Conservation (phyloP, 1,140 invertebrate species). For the Eriocheir sinensis region DNA sequence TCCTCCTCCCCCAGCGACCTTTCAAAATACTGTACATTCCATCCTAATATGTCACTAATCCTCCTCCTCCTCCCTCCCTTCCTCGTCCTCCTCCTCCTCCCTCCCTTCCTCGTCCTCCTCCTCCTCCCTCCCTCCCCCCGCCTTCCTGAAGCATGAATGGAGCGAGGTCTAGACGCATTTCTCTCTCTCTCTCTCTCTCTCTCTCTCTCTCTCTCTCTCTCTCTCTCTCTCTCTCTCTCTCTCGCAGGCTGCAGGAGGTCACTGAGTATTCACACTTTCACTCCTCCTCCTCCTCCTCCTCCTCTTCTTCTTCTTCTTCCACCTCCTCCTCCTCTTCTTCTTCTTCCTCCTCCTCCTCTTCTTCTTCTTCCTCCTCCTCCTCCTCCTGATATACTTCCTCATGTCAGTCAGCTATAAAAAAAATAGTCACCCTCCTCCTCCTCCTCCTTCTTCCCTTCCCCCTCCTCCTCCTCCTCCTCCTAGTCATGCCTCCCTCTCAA, state of each 20-base stretch:
- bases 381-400: too few species aligned
- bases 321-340: too few species aligned
- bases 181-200: too few species aligned
- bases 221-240: too few species aligned
- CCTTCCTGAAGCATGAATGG: background rate
- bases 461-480: background rate
- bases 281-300: background rate
- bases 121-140: background rate
- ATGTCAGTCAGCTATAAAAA: too few species aligned
- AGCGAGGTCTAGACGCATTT: background rate
- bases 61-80: background rate
- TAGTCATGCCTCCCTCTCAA: too few species aligned
- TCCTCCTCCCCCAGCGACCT: background rate
- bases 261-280: background rate
- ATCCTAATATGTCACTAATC: background rate
- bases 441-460: background rate
- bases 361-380: too few species aligned
- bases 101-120: background rate
- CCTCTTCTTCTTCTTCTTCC: too few species aligned
- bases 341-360: too few species aligned
- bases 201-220: too few species aligned
- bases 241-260: background rate
- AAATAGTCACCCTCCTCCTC: too few species aligned
- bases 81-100: too few species aligned
- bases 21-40: background rate